phyloP scores from a whole-genome alignment of 2,797 vertebrate species.

The Ataeniobius toweri region DNA sequence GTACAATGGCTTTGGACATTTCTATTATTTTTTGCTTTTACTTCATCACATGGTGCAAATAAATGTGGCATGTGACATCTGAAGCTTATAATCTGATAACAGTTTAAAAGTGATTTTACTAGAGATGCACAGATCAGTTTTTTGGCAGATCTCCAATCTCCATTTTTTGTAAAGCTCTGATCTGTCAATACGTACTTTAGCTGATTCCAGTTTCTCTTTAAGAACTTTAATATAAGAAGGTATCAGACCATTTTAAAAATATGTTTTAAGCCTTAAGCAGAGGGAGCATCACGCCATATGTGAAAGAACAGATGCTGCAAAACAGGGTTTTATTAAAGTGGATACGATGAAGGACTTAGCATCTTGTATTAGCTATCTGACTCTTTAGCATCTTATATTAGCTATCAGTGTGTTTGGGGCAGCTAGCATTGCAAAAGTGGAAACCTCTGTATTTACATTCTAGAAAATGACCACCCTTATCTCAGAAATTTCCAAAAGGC shows the following conservation, averaged over 20 bases:
- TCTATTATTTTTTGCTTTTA: not conserved
- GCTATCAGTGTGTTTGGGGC: not conserved
- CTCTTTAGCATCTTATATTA: not conserved
- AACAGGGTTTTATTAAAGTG: not conserved
- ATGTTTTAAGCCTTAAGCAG: not conserved
- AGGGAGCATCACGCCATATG: not conserved
- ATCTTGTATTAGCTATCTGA: not conserved
- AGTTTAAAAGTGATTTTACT: slow-evolving; percentile 1
- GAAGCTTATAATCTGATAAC: not conserved
- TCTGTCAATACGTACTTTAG: not conserved
- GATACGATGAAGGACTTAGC: not conserved
- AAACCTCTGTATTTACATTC: not conserved
- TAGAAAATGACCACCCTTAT: not conserved
- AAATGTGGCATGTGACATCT: not conserved
- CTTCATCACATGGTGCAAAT: not conserved
- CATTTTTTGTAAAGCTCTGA: not conserved
- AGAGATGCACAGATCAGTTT: not conserved
- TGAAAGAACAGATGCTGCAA: not conserved
- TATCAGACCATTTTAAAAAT: not conserved
- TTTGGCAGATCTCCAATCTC: not conserved
- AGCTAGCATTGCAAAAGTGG: not conserved
- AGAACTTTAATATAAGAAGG: not conserved
- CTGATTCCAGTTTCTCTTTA: not conserved
- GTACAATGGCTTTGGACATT: not conserved
- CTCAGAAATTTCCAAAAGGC: not conserved